These are phyloP conservation scores for Colinus virginianus DNA, from an alignment of 2,113 vertebrate genomes.

Conservation along the genomic window DNA sequence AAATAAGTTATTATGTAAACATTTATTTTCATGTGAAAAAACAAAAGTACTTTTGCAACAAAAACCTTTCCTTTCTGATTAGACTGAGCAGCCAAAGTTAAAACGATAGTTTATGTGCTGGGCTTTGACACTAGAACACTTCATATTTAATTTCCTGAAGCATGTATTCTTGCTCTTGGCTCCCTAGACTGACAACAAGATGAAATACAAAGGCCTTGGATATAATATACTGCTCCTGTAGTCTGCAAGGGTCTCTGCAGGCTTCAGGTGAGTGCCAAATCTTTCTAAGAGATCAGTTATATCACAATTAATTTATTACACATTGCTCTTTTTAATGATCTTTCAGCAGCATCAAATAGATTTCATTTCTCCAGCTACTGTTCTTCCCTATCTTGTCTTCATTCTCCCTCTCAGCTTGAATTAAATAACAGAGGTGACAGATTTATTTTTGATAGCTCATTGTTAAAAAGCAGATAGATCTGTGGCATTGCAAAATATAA, in stretches of 20 bases:
- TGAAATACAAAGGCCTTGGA: constrained; percentile 32
- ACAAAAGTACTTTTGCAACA: neutral
- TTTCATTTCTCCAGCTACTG: constrained; percentile 16
- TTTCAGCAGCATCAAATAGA: constrained; percentile 1
- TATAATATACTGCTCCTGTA: constrained; percentile 18
- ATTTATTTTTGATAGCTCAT: constrained; percentile 53
- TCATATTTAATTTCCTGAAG: constrained; percentile 55
- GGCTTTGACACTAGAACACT: constrained; percentile 22
- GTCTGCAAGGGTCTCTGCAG: constrained; percentile 3
- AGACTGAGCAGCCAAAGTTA: neutral
- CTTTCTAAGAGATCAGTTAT: constrained; percentile 4
- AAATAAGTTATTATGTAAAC: neutral
- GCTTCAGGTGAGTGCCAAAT: constrained; percentile 40
- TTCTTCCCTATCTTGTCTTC: constrained; percentile 35
- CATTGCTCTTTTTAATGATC: constrained; percentile 36
- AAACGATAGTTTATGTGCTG: neutral
- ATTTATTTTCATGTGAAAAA: neutral
- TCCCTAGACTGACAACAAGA: constrained; percentile 25
- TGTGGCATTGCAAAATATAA: neutral
- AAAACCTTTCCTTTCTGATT: neutral
- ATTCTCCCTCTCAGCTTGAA: constrained; percentile 47
- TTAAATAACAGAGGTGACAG: constrained; percentile 37
- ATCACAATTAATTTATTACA: constrained; percentile 51
- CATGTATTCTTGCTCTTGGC: constrained; percentile 5
- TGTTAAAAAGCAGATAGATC: constrained; percentile 23